phyloP scores from a whole-genome alignment of 2,888 invertebrate species.

The Cephalotes varians region DNA sequence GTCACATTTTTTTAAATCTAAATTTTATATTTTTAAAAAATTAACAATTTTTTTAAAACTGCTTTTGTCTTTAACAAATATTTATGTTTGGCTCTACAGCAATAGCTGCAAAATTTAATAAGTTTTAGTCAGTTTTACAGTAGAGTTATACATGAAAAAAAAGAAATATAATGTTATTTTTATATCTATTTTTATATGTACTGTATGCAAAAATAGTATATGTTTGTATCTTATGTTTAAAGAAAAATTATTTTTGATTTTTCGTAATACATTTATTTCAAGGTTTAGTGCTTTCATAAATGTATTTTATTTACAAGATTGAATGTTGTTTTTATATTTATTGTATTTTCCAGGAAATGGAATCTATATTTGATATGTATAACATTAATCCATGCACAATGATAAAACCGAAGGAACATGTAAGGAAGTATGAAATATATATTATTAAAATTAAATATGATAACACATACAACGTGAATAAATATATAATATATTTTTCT shows the following conservation, averaged over 20 bases:
- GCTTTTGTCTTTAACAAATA: neutral
- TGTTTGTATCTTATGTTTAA: neutral
- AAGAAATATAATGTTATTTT: constrained; percentile 1
- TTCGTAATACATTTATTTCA: neutral
- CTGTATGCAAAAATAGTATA: constrained; percentile 11
- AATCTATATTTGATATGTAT: constrained; percentile 88
- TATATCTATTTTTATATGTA: neutral
- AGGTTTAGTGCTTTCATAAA: neutral
- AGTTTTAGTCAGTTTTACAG: neutral
- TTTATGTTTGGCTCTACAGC: neutral
- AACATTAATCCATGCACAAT: constrained; percentile 83
- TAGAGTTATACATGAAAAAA: too few relatives aligned
- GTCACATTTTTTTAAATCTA: neutral
- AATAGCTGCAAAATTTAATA: neutral
- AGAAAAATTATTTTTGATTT: neutral
- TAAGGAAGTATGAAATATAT: constrained; percentile 80
- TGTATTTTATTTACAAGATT: constrained; percentile 26
- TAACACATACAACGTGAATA: too few relatives aligned
- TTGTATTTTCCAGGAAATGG: constrained; percentile 90
- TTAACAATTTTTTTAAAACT: neutral
- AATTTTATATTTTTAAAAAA: neutral
- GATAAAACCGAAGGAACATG: constrained; percentile 76
- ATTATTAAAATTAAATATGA: constrained; percentile 3
- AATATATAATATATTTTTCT: too few relatives aligned
- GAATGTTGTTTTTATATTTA: neutral